A percentile compares a stretch with the other conserved stretches of the same genome.
phyloP scores from a whole-genome alignment of 2,888 invertebrate species.

The Conomelus anceps region DNA sequence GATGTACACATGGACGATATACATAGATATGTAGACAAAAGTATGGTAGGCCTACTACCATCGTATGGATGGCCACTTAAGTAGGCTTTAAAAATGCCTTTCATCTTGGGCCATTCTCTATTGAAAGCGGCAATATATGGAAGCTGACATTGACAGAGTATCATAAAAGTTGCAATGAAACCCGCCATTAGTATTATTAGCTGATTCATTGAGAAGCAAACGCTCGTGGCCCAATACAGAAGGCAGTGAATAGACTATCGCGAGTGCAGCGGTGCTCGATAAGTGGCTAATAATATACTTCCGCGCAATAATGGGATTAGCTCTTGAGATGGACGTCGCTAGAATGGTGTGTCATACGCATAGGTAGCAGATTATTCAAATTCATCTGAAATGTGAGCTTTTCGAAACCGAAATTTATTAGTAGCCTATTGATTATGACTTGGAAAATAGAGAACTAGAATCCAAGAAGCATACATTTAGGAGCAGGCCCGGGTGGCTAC shows the following conservation, averaged over 20 bases:
- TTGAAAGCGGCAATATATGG: neutral
- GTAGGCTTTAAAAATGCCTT: neutral
- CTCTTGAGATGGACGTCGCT: neutral
- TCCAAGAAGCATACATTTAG: neutral
- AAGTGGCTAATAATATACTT: neutral
- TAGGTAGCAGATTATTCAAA: neutral
- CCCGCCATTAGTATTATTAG: neutral
- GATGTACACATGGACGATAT: too few relatives aligned
- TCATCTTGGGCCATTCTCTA: neutral
- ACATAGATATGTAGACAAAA: too few relatives aligned
- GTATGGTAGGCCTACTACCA: neutral
- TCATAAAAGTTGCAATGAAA: neutral
- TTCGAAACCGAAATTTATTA: neutral
- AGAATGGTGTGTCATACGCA: neutral
- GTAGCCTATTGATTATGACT: too few relatives aligned
- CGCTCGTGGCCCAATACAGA: neutral
- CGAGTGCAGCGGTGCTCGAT: neutral
- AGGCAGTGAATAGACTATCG: neutral
- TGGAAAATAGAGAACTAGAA: neutral
- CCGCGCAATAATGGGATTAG: neutral
- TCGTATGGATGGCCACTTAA: neutral
- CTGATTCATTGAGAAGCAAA: neutral
- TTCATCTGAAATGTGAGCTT: too few relatives aligned
- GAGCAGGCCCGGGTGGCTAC: too few relatives aligned
- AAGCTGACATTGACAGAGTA: neutral